Base-by-base conservation (phyloP, 2,113 vertebrate genomes). In the Neogale vison region DNA sequence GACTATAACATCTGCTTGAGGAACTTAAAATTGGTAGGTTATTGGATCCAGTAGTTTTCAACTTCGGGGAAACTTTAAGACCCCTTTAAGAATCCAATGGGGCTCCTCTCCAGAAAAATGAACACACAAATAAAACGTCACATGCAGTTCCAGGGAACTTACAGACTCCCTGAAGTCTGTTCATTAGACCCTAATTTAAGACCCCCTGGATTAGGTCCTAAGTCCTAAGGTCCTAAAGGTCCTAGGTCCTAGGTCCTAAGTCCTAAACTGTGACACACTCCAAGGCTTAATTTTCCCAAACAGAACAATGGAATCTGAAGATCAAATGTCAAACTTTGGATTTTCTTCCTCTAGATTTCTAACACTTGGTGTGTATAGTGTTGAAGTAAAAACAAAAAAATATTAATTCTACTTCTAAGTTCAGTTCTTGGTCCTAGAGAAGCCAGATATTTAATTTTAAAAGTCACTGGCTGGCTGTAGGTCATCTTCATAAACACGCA, bases 311-410 rank as follows among this genome's bases (percentile, higher is more conserved):
- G 76, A 95, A 52, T 85, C 63, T 81, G 52, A 96, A 81, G 87
- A 85, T 47, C 84, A 88, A 23, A 65, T 39, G 42, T 88, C 69
- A 94, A 1, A 52, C 88, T 95, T 82, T 10, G 57, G 42, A 21
- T 57, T 95, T 93, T 95, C 88, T 85, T 83, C 39, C 93, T 89
- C 47, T 59, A 50, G 82, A 63, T 96, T 89, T 86, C 15, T 86
- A 82, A 52, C 72, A 69, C 15, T 85, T 36, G 45, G 72, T 18
- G 10, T 59, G 1, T 34, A 21, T 34, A 31, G 50, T 39, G 55
- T 76, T 52, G 45, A 82, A 82, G 59, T 76, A 34, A 65, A 93
- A 74, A 34, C 67, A 96, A 87, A 63, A 55, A 55, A 55, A 17
- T 55, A 55, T 55, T 55, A 65, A 61, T 79, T 79, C 50, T 83